These are phyloP conservation scores for Thalassarche chlororhynchos DNA, from an alignment of 2,113 vertebrate species.

Conservation along the genomic window DNA sequence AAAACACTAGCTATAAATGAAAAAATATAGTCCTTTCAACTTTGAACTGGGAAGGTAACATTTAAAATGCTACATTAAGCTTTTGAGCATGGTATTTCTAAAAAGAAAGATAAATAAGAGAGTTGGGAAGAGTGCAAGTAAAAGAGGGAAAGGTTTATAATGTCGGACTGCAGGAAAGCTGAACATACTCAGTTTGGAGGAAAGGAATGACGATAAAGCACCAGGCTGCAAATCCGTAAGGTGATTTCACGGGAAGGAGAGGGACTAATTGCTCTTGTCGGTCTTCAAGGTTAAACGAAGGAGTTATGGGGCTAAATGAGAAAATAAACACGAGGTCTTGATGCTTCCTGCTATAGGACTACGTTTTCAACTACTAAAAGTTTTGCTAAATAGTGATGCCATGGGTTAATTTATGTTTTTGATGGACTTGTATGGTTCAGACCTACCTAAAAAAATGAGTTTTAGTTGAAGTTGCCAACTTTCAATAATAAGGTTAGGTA, in stretches of 20 bases:
- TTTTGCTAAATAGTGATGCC: background rate
- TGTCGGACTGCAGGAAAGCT: background rate
- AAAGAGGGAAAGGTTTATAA: background rate
- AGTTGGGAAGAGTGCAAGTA: background rate
- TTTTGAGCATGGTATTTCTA: background rate
- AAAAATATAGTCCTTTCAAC: background rate
- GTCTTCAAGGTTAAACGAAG: background rate
- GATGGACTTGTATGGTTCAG: background rate
- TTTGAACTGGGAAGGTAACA: background rate
- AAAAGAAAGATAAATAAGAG: conserved; percentile 2
- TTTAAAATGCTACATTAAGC: background rate
- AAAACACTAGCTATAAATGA: background rate
- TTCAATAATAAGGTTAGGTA: background rate
- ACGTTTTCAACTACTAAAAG: background rate
- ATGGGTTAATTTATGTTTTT: too few relatives aligned
- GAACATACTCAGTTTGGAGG: background rate
- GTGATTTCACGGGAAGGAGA: background rate
- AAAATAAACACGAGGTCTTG: background rate
- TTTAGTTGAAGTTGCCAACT: background rate
- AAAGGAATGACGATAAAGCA: background rate
- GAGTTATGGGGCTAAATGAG: background rate
- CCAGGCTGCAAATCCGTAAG: background rate
- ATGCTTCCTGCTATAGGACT: background rate
- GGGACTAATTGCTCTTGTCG: background rate
- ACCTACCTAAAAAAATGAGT: background rate